A percentile compares a stretch with the other conserved stretches of the same genome.
These are phyloP conservation scores for Zenarchopterus dispar DNA, from an alignment of 2,797 vertebrate species.

Conservation along the genomic window DNA sequence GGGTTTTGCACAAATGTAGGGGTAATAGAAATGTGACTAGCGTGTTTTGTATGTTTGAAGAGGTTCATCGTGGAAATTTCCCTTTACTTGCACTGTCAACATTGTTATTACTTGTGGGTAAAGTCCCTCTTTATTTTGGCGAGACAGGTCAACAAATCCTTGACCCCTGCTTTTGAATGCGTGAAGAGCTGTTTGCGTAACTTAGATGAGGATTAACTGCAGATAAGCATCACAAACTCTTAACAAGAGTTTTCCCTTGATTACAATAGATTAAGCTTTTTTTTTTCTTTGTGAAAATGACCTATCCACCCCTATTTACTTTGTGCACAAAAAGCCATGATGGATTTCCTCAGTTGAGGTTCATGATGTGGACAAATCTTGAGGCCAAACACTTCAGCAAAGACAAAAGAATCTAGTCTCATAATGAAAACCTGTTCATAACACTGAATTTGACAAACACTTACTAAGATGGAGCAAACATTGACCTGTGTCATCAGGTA, in stretches of 20 bases:
- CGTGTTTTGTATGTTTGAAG: constrained; percentile 30
- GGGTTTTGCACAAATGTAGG: too few species aligned
- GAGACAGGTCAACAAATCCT: constrained; percentile 55
- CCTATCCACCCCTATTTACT: constrained; percentile 18
- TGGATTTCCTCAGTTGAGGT: constrained; percentile 8
- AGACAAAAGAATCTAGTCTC: not conserved
- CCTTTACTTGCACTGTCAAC: not conserved
- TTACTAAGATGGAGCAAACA: not conserved
- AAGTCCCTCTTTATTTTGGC: constrained; percentile 11
- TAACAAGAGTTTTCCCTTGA: constrained; percentile 8
- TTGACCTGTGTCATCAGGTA: not conserved
- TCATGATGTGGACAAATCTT: not conserved
- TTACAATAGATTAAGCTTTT: constrained; percentile 26
- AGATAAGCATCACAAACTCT: constrained; percentile 58
- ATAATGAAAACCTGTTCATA: constrained; percentile 3
- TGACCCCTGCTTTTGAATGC: constrained; percentile 43
- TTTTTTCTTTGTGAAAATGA: constrained; percentile 18
- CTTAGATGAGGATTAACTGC: constrained; percentile 1
- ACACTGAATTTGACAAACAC: constrained; percentile 28
- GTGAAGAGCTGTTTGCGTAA: constrained; percentile 45
- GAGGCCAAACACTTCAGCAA: constrained; percentile 31
- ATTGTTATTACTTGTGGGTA: constrained; percentile 17
- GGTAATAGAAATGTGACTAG: too few species aligned
- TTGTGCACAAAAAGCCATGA: constrained; percentile 28
- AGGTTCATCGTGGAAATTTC: constrained; percentile 39